These are phyloP conservation scores for Phrixothrix hirtus DNA, from an alignment of 2,888 invertebrate species.

Conservation along the genomic window DNA sequence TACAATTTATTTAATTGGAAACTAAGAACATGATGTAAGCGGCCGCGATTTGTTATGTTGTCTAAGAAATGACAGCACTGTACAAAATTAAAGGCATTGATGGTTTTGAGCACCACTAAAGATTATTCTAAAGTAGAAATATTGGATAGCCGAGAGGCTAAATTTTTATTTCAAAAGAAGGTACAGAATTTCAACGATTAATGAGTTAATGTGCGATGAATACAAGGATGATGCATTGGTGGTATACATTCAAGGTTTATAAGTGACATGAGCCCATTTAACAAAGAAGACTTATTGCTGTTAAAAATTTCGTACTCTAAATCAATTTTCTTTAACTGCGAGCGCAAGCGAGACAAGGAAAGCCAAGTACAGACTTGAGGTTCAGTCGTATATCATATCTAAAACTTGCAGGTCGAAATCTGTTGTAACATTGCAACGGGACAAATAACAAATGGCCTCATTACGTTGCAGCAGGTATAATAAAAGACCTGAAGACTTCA, in stretches of 20 bases:
- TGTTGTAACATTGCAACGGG: constrained; percentile 27
- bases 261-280: background rate
- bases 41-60: too few species aligned
- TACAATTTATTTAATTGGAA: too few species aligned
- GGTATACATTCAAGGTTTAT: background rate
- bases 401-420: constrained; percentile 27
- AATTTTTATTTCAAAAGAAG: too few species aligned
- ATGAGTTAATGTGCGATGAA: too few species aligned
- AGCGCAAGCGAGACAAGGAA: constrained; percentile 2
- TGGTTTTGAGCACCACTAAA: too few species aligned
- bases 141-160: too few species aligned
- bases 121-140: too few species aligned
- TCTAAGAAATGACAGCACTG: too few species aligned
- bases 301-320: background rate
- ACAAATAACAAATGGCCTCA: constrained; percentile 38
- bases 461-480: constrained; percentile 32
- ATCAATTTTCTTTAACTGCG: constrained; percentile 4
- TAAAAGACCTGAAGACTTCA: constrained; percentile 32
- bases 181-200: too few species aligned
- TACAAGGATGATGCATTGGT: background rate
- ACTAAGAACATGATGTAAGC: too few species aligned
- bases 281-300: background rate
- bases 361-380: constrained; percentile 8
- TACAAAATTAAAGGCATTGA: too few species aligned
- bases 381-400: constrained; percentile 21